Conservation (phyloP, 2,113 vertebrate species). For the Eudyptes chrysolophus region DNA sequence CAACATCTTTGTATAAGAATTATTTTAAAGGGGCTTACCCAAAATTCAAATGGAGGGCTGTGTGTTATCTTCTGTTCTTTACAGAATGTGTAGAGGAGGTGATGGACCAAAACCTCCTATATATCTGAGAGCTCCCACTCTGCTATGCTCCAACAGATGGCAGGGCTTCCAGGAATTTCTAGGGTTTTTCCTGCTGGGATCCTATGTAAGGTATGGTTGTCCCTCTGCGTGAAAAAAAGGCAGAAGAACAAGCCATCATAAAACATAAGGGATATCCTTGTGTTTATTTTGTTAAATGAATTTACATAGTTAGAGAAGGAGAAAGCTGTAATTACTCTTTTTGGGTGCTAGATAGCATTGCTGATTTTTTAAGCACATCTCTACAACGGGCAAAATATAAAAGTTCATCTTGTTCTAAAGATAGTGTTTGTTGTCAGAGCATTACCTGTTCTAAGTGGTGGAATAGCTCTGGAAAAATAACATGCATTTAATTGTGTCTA, state of each 20-base stretch:
- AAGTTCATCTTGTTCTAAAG: not conserved
- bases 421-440: not conserved
- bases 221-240: constrained; percentile 60
- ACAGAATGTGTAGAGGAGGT: constrained; percentile 47
- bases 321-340: not conserved
- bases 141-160: constrained; percentile 52
- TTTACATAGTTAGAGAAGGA: not conserved
- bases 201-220: constrained; percentile 55
- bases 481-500: not conserved
- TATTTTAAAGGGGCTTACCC: constrained; percentile 46
- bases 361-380: not conserved
- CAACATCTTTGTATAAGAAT: constrained; percentile 44
- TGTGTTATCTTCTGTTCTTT: constrained; percentile 60
- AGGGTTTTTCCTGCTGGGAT: constrained; percentile 64
- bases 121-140: constrained; percentile 34
- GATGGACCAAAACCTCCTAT: constrained; percentile 38
- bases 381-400: not conserved
- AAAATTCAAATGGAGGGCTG: constrained; percentile 51
- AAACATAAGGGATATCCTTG: constrained; percentile 27
- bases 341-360: not conserved
- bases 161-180: constrained; percentile 60
- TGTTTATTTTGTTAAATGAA: constrained; percentile 10
- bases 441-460: not conserved
- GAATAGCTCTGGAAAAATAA: not conserved
- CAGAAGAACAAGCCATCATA: constrained; percentile 54